Evolutionary conservation across 37 sponge, comb jelly and placozoan species (phyloP), one percentile per base, ranked within the genome.

Genomic region (Beroe ovata): DNA sequence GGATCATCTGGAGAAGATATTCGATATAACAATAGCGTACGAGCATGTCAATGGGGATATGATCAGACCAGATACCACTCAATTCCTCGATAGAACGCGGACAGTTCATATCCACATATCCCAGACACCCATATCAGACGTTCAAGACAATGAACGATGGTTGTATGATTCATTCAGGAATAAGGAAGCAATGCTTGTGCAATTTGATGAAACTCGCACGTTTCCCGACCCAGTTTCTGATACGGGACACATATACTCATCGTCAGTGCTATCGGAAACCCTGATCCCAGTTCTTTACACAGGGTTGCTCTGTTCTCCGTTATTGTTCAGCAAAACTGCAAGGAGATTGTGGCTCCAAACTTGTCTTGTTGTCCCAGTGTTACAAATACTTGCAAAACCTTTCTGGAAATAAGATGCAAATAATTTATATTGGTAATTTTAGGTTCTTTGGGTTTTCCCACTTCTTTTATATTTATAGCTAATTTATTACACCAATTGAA

Each of bases 1-100:
- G 20, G 84, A 77, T 25, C 84, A 77, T 36, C 38, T 77, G n/a
- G 38, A 77, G 54, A 77, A 77, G 84, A 77, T 77, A 77, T 77
- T 77, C 54, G 84, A 77, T 26, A 20, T 77, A 1, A 77, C 84
- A n/a, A 77, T 77, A n/a, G 84, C 84, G 11, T 77, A 77, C 47
- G 84, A 77, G 47, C 22, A 35, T 3, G 11, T 36, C 0, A 16
- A 37, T 40, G 84, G 84, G 35, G 54, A 77, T 4, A 41, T 77
- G 41, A 21, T 77, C 14, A 33, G 84, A n/a, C 84, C 84, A 26
- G 84, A 77, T 29, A 77, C 84, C 26, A 33, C 33, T 3, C 54
- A 77, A 35, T 77, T 77, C 28, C 84, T 77, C 4, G 84, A 77
- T 29, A 77, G 25, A 8, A 54, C 41, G 25, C 26, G 33, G 38